Conservation (phyloP, 2,113 vertebrate species). For the Ibidorhyncha struthersii region DNA sequence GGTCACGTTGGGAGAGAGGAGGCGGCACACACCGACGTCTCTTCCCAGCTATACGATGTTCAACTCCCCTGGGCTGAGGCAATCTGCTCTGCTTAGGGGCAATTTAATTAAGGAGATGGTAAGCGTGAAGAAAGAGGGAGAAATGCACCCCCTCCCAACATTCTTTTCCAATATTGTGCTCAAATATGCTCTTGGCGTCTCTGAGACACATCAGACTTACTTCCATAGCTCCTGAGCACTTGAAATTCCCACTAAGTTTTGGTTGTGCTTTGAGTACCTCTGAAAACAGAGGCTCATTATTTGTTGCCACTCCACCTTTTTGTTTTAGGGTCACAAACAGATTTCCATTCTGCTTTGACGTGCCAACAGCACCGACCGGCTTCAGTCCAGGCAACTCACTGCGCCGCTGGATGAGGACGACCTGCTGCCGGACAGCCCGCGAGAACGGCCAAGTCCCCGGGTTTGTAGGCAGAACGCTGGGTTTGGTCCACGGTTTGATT, state of each 20-base stretch:
- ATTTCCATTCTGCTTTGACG: background rate
- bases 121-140: background rate
- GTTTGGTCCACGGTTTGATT: background rate
- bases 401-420: background rate
- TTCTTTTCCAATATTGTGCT: no score
- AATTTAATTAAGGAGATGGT: background rate
- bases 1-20: background rate
- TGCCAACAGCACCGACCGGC: fast-evolving
- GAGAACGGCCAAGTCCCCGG: fast-evolving
- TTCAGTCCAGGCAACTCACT: fast-evolving
- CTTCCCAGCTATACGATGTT: background rate
- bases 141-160: background rate
- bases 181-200: background rate
- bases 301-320: background rate
- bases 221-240: background rate
- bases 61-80: background rate
- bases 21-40: background rate
- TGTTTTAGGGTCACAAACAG: background rate
- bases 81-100: background rate
- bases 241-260: background rate
- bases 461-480: fast-evolving
- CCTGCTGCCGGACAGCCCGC: background rate
- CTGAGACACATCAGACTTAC: background rate
- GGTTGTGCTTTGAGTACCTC: background rate
- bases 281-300: background rate